phyloP scores from a whole-genome alignment of 2,888 invertebrate species.

The Nipponacmea schrenckii region DNA sequence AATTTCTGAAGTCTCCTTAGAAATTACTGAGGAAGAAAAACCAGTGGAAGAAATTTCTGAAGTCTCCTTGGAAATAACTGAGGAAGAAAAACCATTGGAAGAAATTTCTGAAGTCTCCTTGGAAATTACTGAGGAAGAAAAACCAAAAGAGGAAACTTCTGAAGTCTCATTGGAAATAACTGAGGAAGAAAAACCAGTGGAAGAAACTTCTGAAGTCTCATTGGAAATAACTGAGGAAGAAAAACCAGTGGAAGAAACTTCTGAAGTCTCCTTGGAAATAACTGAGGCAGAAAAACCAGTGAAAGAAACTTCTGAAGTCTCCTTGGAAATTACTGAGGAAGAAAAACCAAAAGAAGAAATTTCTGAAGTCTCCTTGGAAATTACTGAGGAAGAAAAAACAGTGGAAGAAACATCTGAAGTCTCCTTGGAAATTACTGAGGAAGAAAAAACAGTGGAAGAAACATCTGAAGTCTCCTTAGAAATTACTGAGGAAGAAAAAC shows the following conservation, averaged over 20 bases:
- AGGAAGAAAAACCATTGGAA: neutral
- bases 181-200: neutral
- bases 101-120: neutral
- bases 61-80: neutral
- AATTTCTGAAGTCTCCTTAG: slow-evolving; percentile 10
- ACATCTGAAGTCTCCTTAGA: slow-evolving; percentile 12
- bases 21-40: slow-evolving; percentile 4
- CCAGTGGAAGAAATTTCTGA: neutral
- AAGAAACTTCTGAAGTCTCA: neutral
- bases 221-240: neutral
- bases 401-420: neutral
- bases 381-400: neutral
- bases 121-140: neutral
- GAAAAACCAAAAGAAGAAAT: slow-evolving; percentile 1
- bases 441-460: slow-evolving; percentile 3
- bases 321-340: neutral
- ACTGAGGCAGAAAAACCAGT: slow-evolving; percentile 1
- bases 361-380: neutral
- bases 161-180: neutral
- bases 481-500: neutral
- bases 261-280: neutral
- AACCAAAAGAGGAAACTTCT: neutral
- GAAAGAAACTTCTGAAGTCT: neutral
- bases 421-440: neutral
- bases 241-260: neutral